Conservation (phyloP, 2,113 vertebrate species). For the Aegotheles bennettii region DNA sequence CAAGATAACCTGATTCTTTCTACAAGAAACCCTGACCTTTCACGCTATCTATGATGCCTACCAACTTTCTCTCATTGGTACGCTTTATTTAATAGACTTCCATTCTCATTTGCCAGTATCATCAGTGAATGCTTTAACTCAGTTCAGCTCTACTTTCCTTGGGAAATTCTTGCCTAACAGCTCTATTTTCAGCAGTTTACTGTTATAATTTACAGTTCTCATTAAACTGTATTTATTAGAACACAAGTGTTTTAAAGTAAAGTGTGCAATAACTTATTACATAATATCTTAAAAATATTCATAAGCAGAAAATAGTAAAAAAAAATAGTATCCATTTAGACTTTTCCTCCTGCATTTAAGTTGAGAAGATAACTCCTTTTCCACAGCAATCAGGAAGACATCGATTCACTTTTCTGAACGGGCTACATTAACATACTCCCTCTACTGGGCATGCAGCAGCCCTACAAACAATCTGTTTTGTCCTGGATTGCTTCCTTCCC, state of each 20-base stretch:
- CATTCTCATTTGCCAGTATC: background rate
- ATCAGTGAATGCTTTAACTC: background rate
- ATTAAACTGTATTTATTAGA: background rate
- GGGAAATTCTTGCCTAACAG: background rate
- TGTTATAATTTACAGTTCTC: background rate
- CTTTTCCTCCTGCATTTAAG: background rate
- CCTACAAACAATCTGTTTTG: background rate
- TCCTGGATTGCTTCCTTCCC: background rate
- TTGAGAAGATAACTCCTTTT: background rate
- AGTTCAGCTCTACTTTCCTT: background rate
- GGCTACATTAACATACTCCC: background rate
- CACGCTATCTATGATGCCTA: background rate
- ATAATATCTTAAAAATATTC: background rate
- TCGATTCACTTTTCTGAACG: background rate
- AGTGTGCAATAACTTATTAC: background rate
- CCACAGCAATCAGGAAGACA: background rate
- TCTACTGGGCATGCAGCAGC: background rate
- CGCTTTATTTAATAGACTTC: background rate
- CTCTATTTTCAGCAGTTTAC: background rate
- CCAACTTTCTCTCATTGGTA: background rate
- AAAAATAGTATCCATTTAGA: background rate
- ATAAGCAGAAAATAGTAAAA: background rate
- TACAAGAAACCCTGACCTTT: background rate
- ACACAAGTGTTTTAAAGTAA: background rate
- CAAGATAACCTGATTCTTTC: background rate